A percentile compares a stretch with the other conserved stretches of the same genome.
Evolutionary conservation across 30 jellyfish, hydroid and myxozoan genomes (phyloP).

Genomic region (Chironex yamaguchii): DNA sequence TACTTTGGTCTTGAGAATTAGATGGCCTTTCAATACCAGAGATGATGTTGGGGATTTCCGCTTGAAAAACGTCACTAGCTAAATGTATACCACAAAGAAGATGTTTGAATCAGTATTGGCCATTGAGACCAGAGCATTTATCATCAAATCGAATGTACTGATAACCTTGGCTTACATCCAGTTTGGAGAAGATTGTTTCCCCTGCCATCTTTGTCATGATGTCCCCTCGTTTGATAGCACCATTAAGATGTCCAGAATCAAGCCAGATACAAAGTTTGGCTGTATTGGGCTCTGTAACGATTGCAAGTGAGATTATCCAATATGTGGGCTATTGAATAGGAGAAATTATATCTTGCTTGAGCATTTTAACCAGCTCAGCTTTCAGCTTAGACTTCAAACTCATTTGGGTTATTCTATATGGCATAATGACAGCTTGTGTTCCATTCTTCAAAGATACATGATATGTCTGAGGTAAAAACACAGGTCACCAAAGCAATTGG

Average conservation of each 20-base stretch:
- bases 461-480: background rate
- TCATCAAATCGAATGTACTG: constrained; percentile 77
- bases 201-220: constrained; percentile 45
- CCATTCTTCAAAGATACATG: background rate
- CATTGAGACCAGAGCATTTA: constrained; percentile 66
- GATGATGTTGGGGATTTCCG: constrained; percentile 41
- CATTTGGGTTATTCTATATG: background rate
- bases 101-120: background rate
- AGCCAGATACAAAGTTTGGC: constrained; percentile 82
- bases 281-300: background rate
- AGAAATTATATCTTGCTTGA: background rate
- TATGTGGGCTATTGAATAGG: background rate
- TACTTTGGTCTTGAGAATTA: constrained; percentile 74
- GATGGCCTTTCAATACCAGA: constrained; percentile 58
- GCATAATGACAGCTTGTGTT: background rate
- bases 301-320: background rate
- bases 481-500: background rate
- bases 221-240: constrained; percentile 71
- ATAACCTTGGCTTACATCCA: constrained; percentile 74
- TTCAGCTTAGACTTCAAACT: background rate
- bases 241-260: constrained; percentile 71
- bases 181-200: constrained; percentile 53
- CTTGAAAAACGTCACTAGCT: constrained; percentile 78
- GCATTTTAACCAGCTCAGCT: background rate
- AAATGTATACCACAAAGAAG: constrained; percentile 76